These are phyloP conservation scores for Octomys mimax DNA, from an alignment of 2,797 vertebrate genomes.

Conservation along the genomic window DNA sequence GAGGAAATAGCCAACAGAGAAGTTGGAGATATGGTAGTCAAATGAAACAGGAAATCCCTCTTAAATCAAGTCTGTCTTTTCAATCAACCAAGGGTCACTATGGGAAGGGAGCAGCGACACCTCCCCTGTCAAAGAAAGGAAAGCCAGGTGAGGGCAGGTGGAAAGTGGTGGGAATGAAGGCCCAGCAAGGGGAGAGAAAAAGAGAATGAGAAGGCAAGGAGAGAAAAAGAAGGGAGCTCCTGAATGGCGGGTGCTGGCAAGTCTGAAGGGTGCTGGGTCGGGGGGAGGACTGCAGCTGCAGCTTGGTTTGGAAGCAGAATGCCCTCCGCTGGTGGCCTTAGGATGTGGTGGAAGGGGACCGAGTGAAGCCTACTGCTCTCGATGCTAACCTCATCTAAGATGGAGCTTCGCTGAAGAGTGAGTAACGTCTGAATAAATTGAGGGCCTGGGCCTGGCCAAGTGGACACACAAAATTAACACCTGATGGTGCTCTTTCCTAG, in stretches of 20 bases:
- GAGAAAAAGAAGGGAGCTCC: neutral
- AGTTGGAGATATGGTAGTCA: neutral
- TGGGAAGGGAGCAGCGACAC: neutral
- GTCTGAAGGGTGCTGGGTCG: neutral
- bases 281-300: rapidly evolving
- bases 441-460: neutral
- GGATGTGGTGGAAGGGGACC: neutral
- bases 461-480: neutral
- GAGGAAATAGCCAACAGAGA: neutral
- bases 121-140: slow-evolving; percentile 14
- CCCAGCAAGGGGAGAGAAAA: neutral
- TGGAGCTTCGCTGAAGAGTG: neutral
- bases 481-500: neutral
- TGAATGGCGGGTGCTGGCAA: neutral
- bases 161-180: neutral
- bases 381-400: neutral
- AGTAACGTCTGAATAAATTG: neutral
- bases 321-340: neutral
- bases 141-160: neutral
- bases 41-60: neutral
- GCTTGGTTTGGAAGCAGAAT: neutral
- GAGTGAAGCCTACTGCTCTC: neutral
- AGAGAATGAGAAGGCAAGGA: neutral
- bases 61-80: slow-evolving; percentile 7
- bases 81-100: neutral